Base-by-base conservation (phyloP, 1,140 invertebrate species). In the Nasonia vitripennis region DNA sequence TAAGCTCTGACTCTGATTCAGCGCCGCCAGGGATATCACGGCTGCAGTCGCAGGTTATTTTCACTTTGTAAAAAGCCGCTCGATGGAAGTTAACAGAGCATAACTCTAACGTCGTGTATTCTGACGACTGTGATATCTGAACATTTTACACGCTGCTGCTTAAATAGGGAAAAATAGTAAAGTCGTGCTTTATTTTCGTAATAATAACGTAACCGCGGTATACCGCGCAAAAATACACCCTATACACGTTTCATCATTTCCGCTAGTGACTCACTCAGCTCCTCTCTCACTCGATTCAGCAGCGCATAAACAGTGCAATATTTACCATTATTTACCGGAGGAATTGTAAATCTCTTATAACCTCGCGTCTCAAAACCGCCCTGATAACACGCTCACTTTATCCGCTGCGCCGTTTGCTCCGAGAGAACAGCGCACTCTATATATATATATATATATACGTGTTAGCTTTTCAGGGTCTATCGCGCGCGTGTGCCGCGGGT, bases 381-480 rank as follows among this genome's bases (percentile, higher is more conserved):
- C 78, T 85, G 83, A 85, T 85, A 85, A 80, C 68, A 34, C n/a
- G n/a, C 27, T 41, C 17, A 62, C 48, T 37, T 14, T 62, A 41
- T 78, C 75, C 73, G 2, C 70, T 0, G 71, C 31, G 23, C 51
- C n/a, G 20, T 74, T 51, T 62, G 31, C 41, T 41, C 7, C 7
- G 23, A 27, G 9, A 41, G 7, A 7, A 41, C 9, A 31, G 11
- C 2, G 23, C n/a, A 27, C 27, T 27, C 0, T 27, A 27, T 27
- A 27, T 27, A n/a, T n/a, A n/a, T n/a, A n/a, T 27, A 1, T 1
- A 27, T 37, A 74, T 41, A 45, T 67, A 85, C 74, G n/a, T 87
- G 86, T 84, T 87, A 85, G 68, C 55, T 82, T 82, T 85, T 87
- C 80, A 87, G 79, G 83, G 86, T 67, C 79, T 79, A 27, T 27